phyloP scores from a whole-genome alignment of 1,140 invertebrate species.

The Nasonia vitripennis region DNA sequence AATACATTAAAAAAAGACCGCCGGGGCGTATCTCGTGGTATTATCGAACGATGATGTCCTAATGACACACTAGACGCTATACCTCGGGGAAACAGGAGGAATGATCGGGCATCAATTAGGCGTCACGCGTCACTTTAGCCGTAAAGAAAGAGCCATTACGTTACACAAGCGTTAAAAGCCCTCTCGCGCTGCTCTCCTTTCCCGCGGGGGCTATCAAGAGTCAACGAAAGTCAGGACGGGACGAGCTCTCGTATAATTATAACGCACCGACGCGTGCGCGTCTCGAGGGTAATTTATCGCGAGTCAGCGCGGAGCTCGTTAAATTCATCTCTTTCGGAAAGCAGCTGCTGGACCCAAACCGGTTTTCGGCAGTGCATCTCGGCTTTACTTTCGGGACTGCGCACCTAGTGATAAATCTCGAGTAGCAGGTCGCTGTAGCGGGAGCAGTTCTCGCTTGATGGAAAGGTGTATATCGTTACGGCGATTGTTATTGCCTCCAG shows the following conservation, averaged over 20 bases:
- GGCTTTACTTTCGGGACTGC: not conserved
- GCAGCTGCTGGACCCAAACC: not conserved
- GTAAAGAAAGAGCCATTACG: not conserved
- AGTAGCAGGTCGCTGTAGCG: not conserved
- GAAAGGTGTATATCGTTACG: not conserved
- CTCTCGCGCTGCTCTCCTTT: not conserved
- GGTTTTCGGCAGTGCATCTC: constrained; percentile 4
- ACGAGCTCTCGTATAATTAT: not conserved
- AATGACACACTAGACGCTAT: not conserved
- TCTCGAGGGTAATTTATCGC: constrained; percentile 27
- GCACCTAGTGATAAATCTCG: not conserved
- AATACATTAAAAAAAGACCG: not conserved
- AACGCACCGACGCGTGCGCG: not conserved
- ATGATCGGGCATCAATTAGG: constrained; percentile 22
- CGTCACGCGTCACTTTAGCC: not conserved
- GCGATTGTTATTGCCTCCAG: not conserved
- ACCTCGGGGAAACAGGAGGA: too few species aligned
- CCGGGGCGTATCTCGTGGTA: too few species aligned
- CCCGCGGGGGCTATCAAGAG: not conserved
- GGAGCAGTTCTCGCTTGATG: not conserved
- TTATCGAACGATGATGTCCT: not conserved
- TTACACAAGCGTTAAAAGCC: constrained; percentile 20
- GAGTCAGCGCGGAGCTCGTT: not conserved
- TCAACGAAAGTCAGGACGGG: not conserved
- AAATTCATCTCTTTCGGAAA: not conserved